These are phyloP conservation scores for Andrena chrysosceles DNA, from an alignment of 2,888 invertebrate species.

Conservation along the genomic window DNA sequence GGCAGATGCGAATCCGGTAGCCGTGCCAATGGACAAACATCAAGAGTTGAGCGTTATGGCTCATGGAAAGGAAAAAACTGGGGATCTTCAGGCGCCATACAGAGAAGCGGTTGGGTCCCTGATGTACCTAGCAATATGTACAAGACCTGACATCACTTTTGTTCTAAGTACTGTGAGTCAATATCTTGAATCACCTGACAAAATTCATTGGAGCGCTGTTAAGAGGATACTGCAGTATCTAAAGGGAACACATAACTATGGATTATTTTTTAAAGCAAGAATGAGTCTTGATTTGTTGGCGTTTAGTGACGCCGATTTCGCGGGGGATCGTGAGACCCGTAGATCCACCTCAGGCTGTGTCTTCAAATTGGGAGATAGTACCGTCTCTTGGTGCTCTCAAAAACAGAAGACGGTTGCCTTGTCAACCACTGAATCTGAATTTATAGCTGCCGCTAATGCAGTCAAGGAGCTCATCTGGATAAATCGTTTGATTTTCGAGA, in stretches of 20 bases:
- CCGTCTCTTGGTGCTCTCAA: neutral
- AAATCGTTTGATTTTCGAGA: neutral
- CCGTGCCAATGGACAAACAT: neutral
- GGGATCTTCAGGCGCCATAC: neutral
- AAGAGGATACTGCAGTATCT: neutral
- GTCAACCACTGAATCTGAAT: neutral
- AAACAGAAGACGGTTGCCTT: neutral
- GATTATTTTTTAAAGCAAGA: neutral
- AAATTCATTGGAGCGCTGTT: neutral
- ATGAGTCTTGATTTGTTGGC: neutral
- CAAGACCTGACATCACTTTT: conserved; percentile 1
- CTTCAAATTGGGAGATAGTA: neutral
- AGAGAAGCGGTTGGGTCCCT: neutral
- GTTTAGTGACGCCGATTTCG: neutral
- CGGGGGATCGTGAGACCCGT: neutral
- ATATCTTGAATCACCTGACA: neutral
- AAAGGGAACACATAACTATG: neutral
- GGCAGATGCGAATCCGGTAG: neutral
- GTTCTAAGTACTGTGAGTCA: neutral
- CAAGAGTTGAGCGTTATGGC: neutral
- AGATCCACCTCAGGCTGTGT: neutral
- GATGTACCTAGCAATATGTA: neutral
- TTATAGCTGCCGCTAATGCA: conserved; percentile 5
- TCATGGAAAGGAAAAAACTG: neutral
- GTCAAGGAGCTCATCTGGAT: neutral